Base-by-base conservation (phyloP, 2,113 vertebrate genomes). In the Arenaria interpres region DNA sequence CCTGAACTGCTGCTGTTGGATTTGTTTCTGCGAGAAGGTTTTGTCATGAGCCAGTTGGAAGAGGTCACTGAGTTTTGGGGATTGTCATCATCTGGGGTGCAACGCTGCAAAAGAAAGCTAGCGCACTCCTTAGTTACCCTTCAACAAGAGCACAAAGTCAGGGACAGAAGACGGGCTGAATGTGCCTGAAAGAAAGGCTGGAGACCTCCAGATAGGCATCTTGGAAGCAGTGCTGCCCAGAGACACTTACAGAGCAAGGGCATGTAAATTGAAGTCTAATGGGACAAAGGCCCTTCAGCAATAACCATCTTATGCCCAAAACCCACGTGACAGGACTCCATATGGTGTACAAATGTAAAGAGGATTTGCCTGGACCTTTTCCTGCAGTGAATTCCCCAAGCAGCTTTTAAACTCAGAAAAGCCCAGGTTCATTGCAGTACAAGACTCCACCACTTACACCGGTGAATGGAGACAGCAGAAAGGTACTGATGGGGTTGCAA, bases 361-460 rank as follows among this genome's bases (percentile, higher is more conserved):
- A 88, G 81, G 78, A 72, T 94, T 89, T 91, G 66, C 74, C 85
- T 93, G 90, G 92, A 71, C 92, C 23, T 91, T 75, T 82, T 93
- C 74, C 69, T 88, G 66, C 35, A 35, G 53, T 56, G 85, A 91
- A 85, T 85, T 97, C 81, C 88, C 85, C 69, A 79, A 30, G 78
- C 41, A 56, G 77, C 43, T 82, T 88, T 95, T 91, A 72, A 91
- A 86, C 28, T 74, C 63, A 28, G 73, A 87, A 81, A 92, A 89
- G 21, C 46, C 23, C 57, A 37, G n/a, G 66, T 54, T 93, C 30
- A 22, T 80, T 91, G 33, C 45, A 73, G 27, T 24, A 33, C n/a
- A 35, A 33, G 75, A 63, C 54, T 48, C n/a, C 8, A 15, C 33
- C 15, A 21, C 59, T 84, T 37, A 28, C 8, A 10, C 57, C 50